Conservation (phyloP, 2,797 vertebrate genomes). For the Graptemys geographica region DNA sequence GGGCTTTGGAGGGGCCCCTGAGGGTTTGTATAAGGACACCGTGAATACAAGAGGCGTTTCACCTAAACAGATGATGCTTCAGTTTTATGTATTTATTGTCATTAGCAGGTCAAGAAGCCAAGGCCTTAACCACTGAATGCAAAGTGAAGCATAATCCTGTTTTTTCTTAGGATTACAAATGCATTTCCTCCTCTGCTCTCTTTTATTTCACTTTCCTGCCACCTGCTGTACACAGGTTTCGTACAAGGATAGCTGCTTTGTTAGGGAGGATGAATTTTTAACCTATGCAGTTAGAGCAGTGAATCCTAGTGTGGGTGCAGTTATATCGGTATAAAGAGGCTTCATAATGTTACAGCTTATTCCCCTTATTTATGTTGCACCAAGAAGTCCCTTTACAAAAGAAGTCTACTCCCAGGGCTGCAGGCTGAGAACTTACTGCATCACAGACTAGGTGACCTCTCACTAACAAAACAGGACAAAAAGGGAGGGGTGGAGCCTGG, state of each 20-base stretch:
- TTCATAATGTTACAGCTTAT: background rate
- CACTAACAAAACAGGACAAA: too few species aligned
- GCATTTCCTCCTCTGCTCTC: background rate
- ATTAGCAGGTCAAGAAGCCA: rapidly evolving
- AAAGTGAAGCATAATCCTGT: background rate
- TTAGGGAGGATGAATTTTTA: background rate
- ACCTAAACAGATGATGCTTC: background rate
- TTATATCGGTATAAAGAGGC: background rate
- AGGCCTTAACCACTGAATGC: background rate
- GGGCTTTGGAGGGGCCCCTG: background rate
- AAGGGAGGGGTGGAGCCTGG: background rate
- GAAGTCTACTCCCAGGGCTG: background rate
- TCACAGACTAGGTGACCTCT: background rate
- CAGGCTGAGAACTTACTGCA: background rate
- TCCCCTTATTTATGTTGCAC: background rate
- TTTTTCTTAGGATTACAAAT: background rate
- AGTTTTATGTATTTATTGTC: background rate
- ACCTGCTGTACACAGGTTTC: background rate
- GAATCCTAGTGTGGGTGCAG: background rate
- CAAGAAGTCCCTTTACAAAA: too few species aligned
- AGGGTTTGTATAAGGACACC: background rate
- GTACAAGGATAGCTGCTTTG: background rate
- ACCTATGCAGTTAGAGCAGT: background rate
- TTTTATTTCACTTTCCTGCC: background rate
- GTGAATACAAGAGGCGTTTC: rapidly evolving